Evolutionary conservation across 2,113 vertebrate genomes (phyloP).

Genomic region (Sula dactylatra): DNA sequence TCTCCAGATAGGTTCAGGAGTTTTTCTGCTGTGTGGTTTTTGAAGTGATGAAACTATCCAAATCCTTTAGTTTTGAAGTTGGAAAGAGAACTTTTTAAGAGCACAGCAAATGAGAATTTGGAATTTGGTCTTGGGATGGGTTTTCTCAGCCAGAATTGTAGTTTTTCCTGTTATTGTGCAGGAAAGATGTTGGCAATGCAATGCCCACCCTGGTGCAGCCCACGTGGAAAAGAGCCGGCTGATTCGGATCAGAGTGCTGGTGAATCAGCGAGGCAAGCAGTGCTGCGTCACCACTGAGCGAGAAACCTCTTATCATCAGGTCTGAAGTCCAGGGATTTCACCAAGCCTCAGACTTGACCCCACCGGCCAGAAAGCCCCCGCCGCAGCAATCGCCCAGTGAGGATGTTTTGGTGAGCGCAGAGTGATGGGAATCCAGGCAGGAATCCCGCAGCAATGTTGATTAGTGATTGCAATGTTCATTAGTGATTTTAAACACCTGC

Average conservation of each 20-base stretch:
- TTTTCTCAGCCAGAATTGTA: neutral
- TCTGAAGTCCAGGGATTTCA: neutral
- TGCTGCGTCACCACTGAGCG: neutral
- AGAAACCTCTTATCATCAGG: constrained; percentile 3
- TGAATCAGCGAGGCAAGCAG: neutral
- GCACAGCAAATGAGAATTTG: neutral
- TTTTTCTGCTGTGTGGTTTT: neutral
- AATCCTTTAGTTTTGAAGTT: neutral
- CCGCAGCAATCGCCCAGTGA: neutral
- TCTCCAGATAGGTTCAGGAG: neutral
- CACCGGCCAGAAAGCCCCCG: constrained; percentile 31
- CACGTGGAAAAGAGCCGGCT: neutral
- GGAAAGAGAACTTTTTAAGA: neutral
- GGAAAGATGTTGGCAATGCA: neutral
- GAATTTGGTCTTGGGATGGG: neutral
- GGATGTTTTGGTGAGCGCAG: neutral
- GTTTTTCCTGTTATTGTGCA: neutral
- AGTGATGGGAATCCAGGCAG: constrained; percentile 10
- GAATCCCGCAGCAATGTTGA: neutral
- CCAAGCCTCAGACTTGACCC: constrained; percentile 23
- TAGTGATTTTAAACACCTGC: constrained; percentile 11
- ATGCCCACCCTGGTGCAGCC: constrained; percentile 50
- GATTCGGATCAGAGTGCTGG: neutral
- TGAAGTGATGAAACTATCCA: neutral
- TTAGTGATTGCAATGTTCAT: constrained; percentile 40